Percentiles rank a stretch among this genome's conserved stretches.
Evolutionary conservation across 2,888 invertebrate genomes (phyloP).

Genomic region (Ephialtes manifestator): DNA sequence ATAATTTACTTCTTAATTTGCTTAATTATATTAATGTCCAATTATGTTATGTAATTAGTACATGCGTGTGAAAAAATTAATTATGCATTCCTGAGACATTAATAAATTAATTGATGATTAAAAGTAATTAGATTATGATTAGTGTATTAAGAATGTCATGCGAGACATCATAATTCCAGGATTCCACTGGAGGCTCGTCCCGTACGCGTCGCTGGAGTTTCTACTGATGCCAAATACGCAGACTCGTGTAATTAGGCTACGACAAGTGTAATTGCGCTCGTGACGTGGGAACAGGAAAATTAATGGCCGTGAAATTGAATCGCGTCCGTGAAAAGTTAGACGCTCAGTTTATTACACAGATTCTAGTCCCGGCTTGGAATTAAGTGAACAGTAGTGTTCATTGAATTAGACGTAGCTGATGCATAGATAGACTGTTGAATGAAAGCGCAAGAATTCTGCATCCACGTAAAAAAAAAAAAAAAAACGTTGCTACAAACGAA

Average conservation of each 20-base stretch:
- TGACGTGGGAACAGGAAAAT: conserved; percentile 60
- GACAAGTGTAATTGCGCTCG: conserved; percentile 44
- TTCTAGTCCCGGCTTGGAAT: not conserved
- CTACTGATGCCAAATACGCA: conserved; percentile 56
- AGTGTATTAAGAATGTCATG: not conserved
- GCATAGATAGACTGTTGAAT: conserved; percentile 2
- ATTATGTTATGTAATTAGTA: not conserved
- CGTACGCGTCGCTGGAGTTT: conserved; percentile 27
- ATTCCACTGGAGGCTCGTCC: not conserved
- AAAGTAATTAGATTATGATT: not conserved
- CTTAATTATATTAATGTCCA: too few species aligned
- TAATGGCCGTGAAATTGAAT: conserved; percentile 61
- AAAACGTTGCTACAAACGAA: conserved; percentile 8
- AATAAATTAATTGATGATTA: not conserved
- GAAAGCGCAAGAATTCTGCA: conserved; percentile 11
- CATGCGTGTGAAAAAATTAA: not conserved
- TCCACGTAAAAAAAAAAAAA: conserved; percentile 46
- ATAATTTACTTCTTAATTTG: too few species aligned
- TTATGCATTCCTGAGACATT: not conserved
- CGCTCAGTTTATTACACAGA: conserved; percentile 1
- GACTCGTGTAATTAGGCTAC: conserved; percentile 50
- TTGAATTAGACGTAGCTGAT: not conserved
- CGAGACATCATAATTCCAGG: not conserved
- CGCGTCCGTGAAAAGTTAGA: conserved; percentile 26
- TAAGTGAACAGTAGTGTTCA: not conserved